Evolutionary conservation across 1,140 invertebrate species (phyloP), one percentile per base, ranked within the genome.

Genomic region (Thaumetopoea pityocampa): DNA sequence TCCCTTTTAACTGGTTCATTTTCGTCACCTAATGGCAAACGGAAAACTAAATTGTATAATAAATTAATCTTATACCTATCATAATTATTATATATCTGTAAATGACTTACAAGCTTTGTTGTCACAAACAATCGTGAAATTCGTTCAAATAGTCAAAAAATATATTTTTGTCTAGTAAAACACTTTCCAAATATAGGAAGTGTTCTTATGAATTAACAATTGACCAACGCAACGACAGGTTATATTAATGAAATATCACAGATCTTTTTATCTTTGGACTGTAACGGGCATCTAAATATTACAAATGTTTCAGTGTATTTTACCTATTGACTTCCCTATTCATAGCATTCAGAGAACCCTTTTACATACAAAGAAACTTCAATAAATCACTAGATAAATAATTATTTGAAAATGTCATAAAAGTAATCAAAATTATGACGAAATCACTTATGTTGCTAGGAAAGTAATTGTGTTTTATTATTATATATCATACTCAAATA

Each of bases 241-340:
- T 85, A 80, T 67, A 79, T 41, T 83, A 80, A 76, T 82, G 74
- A 76, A 82, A 85, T 86, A 86, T 86, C 85, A 86, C 85, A 86
- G 85, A 85, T 85, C 74, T 79, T 84, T 79, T 50, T 61, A 66
- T 86, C 83, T 86, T 86, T 86, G 85, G 83, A 85, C 77, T 79
- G 77, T 79, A 83, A 82, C 64, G 74, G 78, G 80, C 64, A 61
- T 68, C 68, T 73, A 67, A 66, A 63, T 36, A 60, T 58, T 23
- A 38, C 28, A 60, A 54, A 36, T 61, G 58, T 37, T 64, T 64
- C 51, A 66, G 59, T 54, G 57, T 61, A 59, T 67, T 77, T 71
- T 77, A 77, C 68, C 73, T 70, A 69, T 76, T 59, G 65, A 74
- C 58, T 45, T 56, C 43, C 50, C 59, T 65, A 68, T 53, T 58